phyloP scores from a whole-genome alignment of 1,140 invertebrate species.

The Hypsibius dujardini region DNA sequence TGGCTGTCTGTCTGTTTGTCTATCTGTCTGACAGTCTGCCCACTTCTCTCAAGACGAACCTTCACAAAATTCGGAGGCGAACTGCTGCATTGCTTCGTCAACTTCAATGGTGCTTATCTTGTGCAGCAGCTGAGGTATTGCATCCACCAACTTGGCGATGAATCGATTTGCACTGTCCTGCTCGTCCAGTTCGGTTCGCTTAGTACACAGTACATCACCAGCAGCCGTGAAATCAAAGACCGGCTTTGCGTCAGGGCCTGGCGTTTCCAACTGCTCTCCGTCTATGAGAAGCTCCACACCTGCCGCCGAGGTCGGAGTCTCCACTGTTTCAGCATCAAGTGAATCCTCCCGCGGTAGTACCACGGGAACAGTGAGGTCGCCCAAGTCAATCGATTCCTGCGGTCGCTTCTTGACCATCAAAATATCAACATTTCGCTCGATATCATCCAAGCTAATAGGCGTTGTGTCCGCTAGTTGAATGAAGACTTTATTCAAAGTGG shows the following conservation, averaged over 20 bases:
- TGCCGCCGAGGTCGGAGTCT: too few species aligned
- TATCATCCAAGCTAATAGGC: neutral
- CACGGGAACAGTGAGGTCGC: neutral
- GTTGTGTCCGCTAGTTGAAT: neutral
- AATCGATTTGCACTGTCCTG: neutral
- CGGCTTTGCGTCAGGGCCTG: neutral
- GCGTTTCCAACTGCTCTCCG: neutral
- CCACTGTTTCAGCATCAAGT: too few species aligned
- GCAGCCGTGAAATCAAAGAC: neutral
- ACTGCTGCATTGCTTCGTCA: conserved; percentile 16
- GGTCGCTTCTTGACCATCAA: neutral
- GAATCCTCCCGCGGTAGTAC: too few species aligned
- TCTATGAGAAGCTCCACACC: neutral
- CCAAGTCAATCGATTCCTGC: neutral
- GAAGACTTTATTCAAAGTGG: neutral
- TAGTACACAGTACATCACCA: neutral
- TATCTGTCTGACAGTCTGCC: too few species aligned
- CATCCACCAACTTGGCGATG: neutral
- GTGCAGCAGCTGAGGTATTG: neutral
- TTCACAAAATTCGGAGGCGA: conserved; percentile 12
- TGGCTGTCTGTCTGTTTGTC: too few species aligned
- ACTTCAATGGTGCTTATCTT: conserved; percentile 10
- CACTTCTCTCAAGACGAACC: too few species aligned
- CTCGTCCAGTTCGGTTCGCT: neutral
- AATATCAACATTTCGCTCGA: neutral